Evolutionary conservation across 2,888 invertebrate species (phyloP).

Genomic region (Acanthosepion pharaonis): DNA sequence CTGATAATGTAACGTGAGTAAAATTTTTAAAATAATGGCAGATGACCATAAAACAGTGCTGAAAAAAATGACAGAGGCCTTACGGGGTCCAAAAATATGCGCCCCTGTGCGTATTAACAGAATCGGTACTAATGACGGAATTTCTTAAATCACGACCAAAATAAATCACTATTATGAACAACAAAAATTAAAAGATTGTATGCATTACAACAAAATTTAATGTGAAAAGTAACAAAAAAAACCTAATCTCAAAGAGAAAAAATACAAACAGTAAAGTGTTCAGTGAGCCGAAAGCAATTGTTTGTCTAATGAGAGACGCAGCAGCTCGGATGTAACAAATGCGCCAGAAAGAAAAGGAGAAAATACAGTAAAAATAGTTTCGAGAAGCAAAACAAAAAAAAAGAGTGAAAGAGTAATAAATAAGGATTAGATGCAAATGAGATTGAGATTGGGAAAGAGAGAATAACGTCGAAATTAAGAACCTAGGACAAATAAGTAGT

Average conservation of each 20-base stretch:
- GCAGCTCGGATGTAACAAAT: background rate
- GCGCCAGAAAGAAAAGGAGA: background rate
- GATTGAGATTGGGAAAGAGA: background rate
- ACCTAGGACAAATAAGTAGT: background rate
- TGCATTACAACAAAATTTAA: background rate
- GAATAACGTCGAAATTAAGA: background rate
- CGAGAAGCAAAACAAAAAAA: no score
- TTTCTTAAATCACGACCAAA: background rate
- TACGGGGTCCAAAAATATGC: background rate
- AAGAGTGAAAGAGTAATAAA: background rate
- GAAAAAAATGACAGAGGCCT: no score
- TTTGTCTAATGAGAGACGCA: background rate
- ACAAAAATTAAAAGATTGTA: background rate
- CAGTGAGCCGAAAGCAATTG: background rate
- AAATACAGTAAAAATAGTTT: background rate
- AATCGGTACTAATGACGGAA: background rate
- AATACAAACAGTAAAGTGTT: background rate
- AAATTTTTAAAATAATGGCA: no score
- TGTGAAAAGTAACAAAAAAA: background rate
- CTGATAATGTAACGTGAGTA: no score
- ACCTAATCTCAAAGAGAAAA: background rate
- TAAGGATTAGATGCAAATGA: background rate
- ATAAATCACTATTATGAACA: background rate
- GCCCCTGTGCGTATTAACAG: background rate
- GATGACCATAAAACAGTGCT: no score